phyloP scores from a whole-genome alignment of 2,797 vertebrate species.

The Sebastes nivosus region DNA sequence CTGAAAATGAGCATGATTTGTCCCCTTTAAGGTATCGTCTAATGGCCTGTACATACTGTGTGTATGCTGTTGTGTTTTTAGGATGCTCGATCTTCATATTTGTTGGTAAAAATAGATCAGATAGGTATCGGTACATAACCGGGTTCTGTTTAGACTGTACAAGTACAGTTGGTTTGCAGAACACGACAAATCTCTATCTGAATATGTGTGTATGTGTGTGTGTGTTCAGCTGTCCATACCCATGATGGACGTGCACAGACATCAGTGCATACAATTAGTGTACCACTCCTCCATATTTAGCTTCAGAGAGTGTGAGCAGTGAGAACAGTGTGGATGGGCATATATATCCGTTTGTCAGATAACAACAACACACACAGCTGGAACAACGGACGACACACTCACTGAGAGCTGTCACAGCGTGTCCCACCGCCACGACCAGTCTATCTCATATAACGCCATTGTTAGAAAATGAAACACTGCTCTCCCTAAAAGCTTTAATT shows the following conservation, averaged over 20 bases:
- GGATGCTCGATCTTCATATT: not conserved
- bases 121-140: not conserved
- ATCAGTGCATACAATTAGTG: conserved; percentile 51
- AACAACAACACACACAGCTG: not conserved
- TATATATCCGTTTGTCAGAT: not conserved
- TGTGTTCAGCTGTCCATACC: conserved; percentile 59
- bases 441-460: not conserved
- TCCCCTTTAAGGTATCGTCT: not conserved
- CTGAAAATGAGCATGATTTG: no score
- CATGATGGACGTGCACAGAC: conserved; percentile 55
- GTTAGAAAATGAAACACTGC: conserved; percentile 11
- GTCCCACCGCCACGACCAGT: not conserved
- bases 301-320: conserved; percentile 32
- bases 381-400: not conserved
- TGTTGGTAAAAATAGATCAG: not conserved
- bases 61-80: not conserved
- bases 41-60: not conserved
- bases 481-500: conserved; percentile 43
- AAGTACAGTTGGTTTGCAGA: not conserved
- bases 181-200: not conserved
- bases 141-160: not conserved
- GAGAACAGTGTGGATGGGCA: not conserved
- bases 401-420: not conserved
- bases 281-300: conserved; percentile 60
- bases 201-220: not conserved